phyloP scores from a whole-genome alignment of 2,888 invertebrate species.

The Amorpha juglandis region DNA sequence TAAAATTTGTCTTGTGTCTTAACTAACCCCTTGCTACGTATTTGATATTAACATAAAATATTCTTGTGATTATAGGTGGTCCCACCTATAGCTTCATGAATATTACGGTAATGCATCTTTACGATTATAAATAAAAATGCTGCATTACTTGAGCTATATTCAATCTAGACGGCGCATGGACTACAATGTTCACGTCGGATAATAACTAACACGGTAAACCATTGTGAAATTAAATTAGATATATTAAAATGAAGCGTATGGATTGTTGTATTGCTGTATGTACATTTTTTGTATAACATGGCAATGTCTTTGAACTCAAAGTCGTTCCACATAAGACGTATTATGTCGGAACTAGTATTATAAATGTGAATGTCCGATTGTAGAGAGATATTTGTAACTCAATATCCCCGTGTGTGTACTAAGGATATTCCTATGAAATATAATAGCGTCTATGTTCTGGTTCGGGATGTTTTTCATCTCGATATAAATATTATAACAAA shows the following conservation, averaged over 20 bases:
- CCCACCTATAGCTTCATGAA: conserved; percentile 19
- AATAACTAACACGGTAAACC: conserved; percentile 27
- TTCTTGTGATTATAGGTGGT: conserved; percentile 3
- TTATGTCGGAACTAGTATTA: conserved; percentile 14
- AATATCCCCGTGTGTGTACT: not conserved
- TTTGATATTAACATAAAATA: conserved; percentile 20
- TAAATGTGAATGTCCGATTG: conserved; percentile 18
- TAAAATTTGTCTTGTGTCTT: not conserved
- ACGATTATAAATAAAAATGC: conserved; percentile 21
- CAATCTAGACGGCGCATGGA: conserved; percentile 13
- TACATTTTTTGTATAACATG: conserved; percentile 34
- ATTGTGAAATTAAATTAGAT: conserved; percentile 36
- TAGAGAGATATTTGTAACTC: conserved; percentile 11
- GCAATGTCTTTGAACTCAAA: conserved; percentile 30
- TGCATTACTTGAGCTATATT: conserved; percentile 5
- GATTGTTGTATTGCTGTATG: conserved; percentile 34
- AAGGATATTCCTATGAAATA: conserved; percentile 17
- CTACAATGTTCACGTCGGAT: conserved; percentile 14
- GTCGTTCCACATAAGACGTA: conserved; percentile 15
- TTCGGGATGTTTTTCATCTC: conserved; percentile 2
- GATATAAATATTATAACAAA: not conserved
- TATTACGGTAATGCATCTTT: conserved; percentile 22
- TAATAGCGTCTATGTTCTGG: not conserved
- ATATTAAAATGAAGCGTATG: conserved; percentile 35
- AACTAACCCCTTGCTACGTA: not conserved